phyloP scores from a whole-genome alignment of 2,888 invertebrate genomes.

The Drosophila recens region DNA sequence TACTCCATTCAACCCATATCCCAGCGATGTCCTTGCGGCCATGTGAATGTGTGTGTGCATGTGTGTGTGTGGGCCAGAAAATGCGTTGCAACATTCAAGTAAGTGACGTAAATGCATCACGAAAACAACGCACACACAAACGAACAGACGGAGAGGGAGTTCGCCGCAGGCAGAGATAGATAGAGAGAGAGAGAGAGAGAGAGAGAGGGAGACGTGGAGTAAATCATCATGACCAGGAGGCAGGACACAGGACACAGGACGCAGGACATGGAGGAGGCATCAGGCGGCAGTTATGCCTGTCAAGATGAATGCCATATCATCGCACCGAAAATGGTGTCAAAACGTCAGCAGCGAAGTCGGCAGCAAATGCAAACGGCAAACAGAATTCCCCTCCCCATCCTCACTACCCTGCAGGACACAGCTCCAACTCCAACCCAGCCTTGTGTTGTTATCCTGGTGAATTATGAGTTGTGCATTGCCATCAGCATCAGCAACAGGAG shows the following conservation, averaged over 20 bases:
- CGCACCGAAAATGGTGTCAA: slow-evolving; percentile 80
- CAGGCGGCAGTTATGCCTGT: slow-evolving; percentile 80
- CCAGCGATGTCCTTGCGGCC: slow-evolving; percentile 46
- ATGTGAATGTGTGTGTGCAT: slow-evolving; percentile 48
- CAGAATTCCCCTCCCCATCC: slow-evolving; percentile 8
- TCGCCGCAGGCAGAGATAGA: slow-evolving; percentile 9
- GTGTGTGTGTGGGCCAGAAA: slow-evolving; percentile 56
- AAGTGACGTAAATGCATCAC: slow-evolving; percentile 80
- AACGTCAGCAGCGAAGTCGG: slow-evolving; percentile 63
- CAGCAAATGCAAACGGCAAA: slow-evolving; percentile 55
- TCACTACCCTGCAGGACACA: not conserved
- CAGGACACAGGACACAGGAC: slow-evolving; percentile 6
- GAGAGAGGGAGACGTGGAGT: slow-evolving; percentile 34
- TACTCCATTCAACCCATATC: not conserved
- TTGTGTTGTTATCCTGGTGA: slow-evolving; percentile 71
- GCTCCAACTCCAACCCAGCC: slow-evolving; percentile 5
- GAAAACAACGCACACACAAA: slow-evolving; percentile 50
- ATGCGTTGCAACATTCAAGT: slow-evolving; percentile 81
- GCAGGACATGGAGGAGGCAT: slow-evolving; percentile 38
- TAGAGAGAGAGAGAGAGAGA: not conserved
- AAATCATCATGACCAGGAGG: slow-evolving; percentile 49
- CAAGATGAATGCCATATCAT: slow-evolving; percentile 83
- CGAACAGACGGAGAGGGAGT: slow-evolving; percentile 9
- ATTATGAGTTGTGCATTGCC: slow-evolving; percentile 71
- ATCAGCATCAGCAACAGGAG: slow-evolving; percentile 43